Conservation (phyloP, 2,888 invertebrate genomes). For the Choristoneura rosaceana region DNA sequence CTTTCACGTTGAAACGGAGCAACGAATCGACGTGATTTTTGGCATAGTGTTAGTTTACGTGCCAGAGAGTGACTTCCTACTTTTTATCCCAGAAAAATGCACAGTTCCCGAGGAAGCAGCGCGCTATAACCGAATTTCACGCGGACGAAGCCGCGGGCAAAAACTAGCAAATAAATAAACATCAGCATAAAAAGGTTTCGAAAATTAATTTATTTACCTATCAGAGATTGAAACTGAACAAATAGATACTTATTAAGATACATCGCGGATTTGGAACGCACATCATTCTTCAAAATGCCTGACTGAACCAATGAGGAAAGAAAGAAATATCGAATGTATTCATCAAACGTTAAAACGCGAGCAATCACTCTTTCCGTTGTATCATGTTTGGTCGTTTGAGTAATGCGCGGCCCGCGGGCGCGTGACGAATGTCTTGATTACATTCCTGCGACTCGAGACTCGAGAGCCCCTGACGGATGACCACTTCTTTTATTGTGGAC, state of each 20-base stretch:
- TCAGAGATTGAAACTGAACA: not conserved
- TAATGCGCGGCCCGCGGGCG: constrained; percentile 55
- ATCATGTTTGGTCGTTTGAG: constrained; percentile 56
- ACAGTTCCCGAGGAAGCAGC: too few species aligned
- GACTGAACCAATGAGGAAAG: constrained; percentile 30
- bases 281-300: constrained; percentile 8
- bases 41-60: too few species aligned
- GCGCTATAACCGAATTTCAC: too few species aligned
- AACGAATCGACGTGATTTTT: too few species aligned
- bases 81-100: too few species aligned
- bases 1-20: too few species aligned
- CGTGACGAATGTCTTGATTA: constrained; percentile 76
- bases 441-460: constrained; percentile 65
- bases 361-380: constrained; percentile 60
- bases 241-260: not conserved
- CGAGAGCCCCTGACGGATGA: constrained; percentile 68
- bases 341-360: constrained; percentile 61
- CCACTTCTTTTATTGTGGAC: constrained; percentile 69
- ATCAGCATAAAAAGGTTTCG: not conserved
- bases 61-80: too few species aligned
- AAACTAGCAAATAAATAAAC: too few species aligned
- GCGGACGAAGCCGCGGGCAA: too few species aligned
- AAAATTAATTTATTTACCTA: not conserved
- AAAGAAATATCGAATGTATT: constrained; percentile 50
- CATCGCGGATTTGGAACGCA: not conserved